Evolutionary conservation across 2,888 invertebrate genomes (phyloP), one percentile per base, ranked within the genome.

Genomic region (Leptopilina syphax): DNA sequence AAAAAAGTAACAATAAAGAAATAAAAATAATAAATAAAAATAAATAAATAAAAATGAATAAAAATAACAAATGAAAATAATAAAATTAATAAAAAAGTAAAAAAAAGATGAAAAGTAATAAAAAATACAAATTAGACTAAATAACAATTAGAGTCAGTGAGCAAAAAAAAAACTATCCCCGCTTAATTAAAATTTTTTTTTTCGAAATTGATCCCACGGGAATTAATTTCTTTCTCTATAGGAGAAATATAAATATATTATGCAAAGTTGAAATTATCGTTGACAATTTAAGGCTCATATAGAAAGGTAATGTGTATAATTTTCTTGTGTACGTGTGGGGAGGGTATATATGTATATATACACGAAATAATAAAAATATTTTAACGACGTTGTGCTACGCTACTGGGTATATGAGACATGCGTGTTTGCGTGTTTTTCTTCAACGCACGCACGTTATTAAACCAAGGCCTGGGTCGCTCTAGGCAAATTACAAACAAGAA

Each of bases 291-390:
- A 73, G 57, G 34, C 57, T 57, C 73, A 57, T 73, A 73, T 73
- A 73, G n/a, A 73, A n/a, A 57, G 13, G n/a, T 73, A 73, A 73
- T 73, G 34, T 73, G 57, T 73, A 73, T 73, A 73, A 73, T 73
- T 73, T 73, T 50, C 50, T 10, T 73, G 57, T 6, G 13, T 41
- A n/a, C n/a, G 27, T 57, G 73, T 73, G 57, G 27, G 7, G 57
- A 34, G 34, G 34, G 34, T 34, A 3, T 57, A 27, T 34, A 10
- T 57, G 44, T 44, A 44, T 44, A 44, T 44, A 7, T 27, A 57
- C 57, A 73, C n/a, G 73, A 73, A 73, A 57, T 73, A 41, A 44
- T 57, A 57, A 57, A 73, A 73, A 73, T 18, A 57, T 27, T 73
- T 73, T 73, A 73, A 73, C 73, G 57, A 73, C 34, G 57, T 41